Base-by-base conservation (phyloP, 2,797 vertebrate genomes). In the Smutsia temminckii region DNA sequence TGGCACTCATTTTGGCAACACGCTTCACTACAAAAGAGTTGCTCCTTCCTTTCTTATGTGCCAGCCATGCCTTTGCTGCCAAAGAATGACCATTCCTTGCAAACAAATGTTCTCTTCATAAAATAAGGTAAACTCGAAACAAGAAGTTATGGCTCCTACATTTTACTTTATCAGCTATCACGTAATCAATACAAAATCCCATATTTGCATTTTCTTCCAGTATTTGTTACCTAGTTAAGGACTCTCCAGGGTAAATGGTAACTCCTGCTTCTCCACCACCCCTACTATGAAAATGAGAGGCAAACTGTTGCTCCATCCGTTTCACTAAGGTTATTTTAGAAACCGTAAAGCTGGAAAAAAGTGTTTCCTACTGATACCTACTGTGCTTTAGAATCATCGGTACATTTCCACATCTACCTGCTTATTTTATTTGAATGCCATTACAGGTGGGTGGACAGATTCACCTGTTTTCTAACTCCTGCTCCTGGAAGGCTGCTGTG, bases 61-160 rank as follows among this genome's bases (percentile, higher is more conserved):
- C 61, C 71, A 61, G 66, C 79, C 64, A 49, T 71, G 59, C n/a
- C 85, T 81, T 91, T 93, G 93, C 77, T 51, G 27, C 79, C 59
- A 92, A 63, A 97, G n/a, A 95, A 66, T 92, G 77, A 75, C 72
- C 69, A 96, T 93, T 87, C 71, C 64, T 93, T 95, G 75, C 46
- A 96, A 84, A 63, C 72, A 69, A 57, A 53, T 53, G 23, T 91
- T 95, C 74, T 93, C 86, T 95, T 71, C 79, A 71, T 77, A 87
- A 95, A 93, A 69, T 34, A 74, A 59, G 63, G 74, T 75, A 34
- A 83, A 20, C 68, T 49, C 84, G 84, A 55, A 80, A 46, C 59
- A 85, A 64, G 20, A 63, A 80, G 63, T 37, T 66, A 42, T 14
- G 40, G 37, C 78, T 72, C 13, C 69, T 81, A 37, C 10, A 6